phyloP scores from a whole-genome alignment of 1,140 invertebrate species.

The Megalonaias nervosa region DNA sequence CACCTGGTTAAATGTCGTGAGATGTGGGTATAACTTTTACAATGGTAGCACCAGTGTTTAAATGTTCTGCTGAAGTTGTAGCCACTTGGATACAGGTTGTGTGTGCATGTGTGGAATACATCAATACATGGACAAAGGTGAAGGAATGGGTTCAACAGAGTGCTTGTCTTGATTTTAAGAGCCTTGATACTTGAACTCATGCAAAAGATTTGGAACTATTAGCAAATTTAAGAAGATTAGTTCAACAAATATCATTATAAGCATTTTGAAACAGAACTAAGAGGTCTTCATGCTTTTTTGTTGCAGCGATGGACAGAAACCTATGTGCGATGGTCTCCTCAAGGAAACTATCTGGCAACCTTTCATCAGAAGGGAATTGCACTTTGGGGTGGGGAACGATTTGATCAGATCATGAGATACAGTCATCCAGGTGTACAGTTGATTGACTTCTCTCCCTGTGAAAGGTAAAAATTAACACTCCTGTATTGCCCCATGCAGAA shows the following conservation, averaged over 20 bases:
- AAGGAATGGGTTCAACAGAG: background rate
- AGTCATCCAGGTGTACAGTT: slow-evolving; percentile 92
- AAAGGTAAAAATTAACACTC: slow-evolving; percentile 78
- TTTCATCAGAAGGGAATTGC: slow-evolving; percentile 97
- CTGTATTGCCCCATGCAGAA: background rate
- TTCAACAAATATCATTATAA: too few relatives aligned
- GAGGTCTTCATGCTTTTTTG: slow-evolving; percentile 19
- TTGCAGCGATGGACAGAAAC: slow-evolving; percentile 93
- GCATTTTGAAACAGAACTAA: too few relatives aligned
- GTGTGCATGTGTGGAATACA: too few relatives aligned
- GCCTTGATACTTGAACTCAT: background rate
- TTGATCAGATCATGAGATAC: slow-evolving; percentile 93
- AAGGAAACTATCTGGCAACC: slow-evolving; percentile 96
- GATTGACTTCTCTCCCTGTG: slow-evolving; percentile 98
- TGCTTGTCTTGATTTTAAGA: background rate
- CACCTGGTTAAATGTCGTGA: too few relatives aligned
- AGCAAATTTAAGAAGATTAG: too few relatives aligned
- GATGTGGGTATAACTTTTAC: too few relatives aligned
- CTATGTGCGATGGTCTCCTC: slow-evolving; percentile 96
- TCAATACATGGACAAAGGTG: too few relatives aligned
- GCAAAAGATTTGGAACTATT: background rate
- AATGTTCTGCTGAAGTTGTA: too few relatives aligned
- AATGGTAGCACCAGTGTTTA: too few relatives aligned
- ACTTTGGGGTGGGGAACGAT: slow-evolving; percentile 96
- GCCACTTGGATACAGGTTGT: too few relatives aligned